A percentile compares a stretch with the other conserved stretches of the same genome.
phyloP scores from a whole-genome alignment of 2,888 invertebrate species.

The Cryptophagus acutangulus region DNA sequence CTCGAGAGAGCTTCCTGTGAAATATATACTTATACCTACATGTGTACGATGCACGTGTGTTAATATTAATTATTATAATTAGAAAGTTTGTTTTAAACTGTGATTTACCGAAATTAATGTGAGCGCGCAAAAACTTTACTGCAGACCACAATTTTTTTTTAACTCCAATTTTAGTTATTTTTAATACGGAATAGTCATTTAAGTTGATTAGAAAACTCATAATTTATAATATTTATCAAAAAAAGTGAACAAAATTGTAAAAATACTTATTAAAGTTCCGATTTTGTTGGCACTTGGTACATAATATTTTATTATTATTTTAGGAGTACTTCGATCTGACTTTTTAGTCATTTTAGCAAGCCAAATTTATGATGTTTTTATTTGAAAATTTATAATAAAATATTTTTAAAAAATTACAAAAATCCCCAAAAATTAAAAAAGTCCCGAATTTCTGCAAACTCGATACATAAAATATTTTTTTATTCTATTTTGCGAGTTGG shows the following conservation, averaged over 20 bases:
- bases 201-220: background rate
- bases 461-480: background rate
- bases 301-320: no score
- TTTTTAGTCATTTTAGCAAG: no score
- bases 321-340: no score
- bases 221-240: background rate
- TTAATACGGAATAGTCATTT: background rate
- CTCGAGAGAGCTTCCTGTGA: constrained; percentile 1
- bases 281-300: no score
- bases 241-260: background rate
- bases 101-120: constrained; percentile 2
- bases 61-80: constrained; percentile 17
- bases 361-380: no score
- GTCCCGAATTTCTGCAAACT: background rate
- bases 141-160: background rate
- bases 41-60: constrained; percentile 5
- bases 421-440: no score
- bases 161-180: background rate
- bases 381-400: no score
- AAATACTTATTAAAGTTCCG: no score
- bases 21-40: background rate
- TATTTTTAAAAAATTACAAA: no score
- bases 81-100: constrained; percentile 13
- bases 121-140: background rate
- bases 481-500: background rate